Conservation (phyloP, 2,888 invertebrate species). For the Clanis bilineata region DNA sequence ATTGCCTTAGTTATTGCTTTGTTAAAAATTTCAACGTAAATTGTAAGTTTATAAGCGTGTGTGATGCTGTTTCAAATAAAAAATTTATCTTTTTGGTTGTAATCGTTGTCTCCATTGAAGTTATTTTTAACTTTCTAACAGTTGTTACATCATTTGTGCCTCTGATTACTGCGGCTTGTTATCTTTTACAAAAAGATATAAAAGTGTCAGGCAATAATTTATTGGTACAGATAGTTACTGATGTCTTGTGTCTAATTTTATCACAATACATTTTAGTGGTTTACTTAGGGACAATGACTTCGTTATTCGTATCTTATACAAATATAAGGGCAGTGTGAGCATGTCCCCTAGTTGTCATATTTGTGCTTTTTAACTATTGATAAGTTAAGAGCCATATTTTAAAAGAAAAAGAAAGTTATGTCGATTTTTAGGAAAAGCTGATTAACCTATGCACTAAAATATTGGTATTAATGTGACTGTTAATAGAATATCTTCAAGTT, state of each 20-base stretch:
- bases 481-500: background rate
- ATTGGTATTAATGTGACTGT: background rate
- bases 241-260: conserved; percentile 2
- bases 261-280: background rate
- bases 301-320: background rate
- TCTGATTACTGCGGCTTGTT: background rate
- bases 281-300: background rate
- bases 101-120: no score
- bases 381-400: no score
- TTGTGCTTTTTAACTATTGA: background rate
- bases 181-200: background rate
- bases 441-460: no score
- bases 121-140: no score
- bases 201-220: background rate
- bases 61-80: background rate
- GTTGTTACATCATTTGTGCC: background rate
- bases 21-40: conserved; percentile 28
- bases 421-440: no score
- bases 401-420: no score
- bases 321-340: background rate
- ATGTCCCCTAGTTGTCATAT: conserved; percentile 2
- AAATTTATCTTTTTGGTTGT: background rate
- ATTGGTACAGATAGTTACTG: background rate
- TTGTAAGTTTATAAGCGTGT: background rate
- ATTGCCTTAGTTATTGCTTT: conserved; percentile 46